These are phyloP conservation scores for Turritopsis rubra DNA, from an alignment of 30 jellyfish, hydroid and myxozoan species.

Conservation along the genomic window DNA sequence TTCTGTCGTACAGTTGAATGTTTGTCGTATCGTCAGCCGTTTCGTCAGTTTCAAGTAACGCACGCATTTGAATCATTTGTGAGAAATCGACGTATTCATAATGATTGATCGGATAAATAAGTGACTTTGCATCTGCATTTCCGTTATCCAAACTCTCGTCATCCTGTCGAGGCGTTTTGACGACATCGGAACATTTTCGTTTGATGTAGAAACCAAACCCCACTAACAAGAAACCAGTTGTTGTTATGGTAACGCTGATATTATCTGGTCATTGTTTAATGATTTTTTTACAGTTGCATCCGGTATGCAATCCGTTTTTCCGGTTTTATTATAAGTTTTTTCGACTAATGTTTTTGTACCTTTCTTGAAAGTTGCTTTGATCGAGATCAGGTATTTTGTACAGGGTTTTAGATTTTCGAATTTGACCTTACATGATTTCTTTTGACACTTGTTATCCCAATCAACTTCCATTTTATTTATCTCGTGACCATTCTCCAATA, in stretches of 20 bases:
- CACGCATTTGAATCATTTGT: too few relatives aligned
- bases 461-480: too few relatives aligned
- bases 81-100: neutral
- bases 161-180: too few relatives aligned
- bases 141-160: too few relatives aligned
- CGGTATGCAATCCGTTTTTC: neutral
- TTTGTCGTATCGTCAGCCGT: neutral
- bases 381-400: too few relatives aligned
- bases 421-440: too few relatives aligned
- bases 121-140: neutral
- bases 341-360: too few relatives aligned
- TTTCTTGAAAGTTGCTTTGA: too few relatives aligned
- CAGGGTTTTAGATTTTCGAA: too few relatives aligned
- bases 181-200: neutral
- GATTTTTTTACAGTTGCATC: neutral
- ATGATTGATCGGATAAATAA: neutral
- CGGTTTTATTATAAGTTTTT: neutral
- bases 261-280: neutral
- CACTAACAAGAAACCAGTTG: neutral
- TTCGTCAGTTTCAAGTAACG: neutral
- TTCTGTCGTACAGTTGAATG: too few relatives aligned
- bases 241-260: neutral
- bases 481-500: neutral
- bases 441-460: too few relatives aligned
- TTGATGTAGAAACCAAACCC: neutral